Percentiles rank a stretch among this genome's conserved stretches.
phyloP scores from a whole-genome alignment of 2,113 vertebrate genomes.

The Hydropotes inermis region DNA sequence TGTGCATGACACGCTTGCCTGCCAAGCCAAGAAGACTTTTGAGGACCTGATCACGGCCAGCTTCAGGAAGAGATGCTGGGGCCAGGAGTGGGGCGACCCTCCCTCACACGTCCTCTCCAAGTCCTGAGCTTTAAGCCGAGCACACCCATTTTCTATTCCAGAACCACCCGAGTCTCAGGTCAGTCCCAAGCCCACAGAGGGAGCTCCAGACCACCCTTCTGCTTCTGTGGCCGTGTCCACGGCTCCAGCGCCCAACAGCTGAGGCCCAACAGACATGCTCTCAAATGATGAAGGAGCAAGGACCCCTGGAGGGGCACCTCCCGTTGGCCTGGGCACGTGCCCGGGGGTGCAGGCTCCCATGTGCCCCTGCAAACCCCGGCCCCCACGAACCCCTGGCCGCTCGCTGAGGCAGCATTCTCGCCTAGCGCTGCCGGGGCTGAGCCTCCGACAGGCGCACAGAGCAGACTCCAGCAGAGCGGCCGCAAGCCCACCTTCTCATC shows the following conservation, averaged over 20 bases:
- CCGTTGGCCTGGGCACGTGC: not conserved
- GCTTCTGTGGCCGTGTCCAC: not conserved
- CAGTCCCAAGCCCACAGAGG: not conserved
- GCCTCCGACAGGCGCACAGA: fast-evolving
- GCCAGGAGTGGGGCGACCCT: not conserved
- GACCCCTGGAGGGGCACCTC: not conserved
- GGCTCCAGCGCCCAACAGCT: no score
- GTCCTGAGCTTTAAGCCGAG: not conserved
- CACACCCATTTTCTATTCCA: no score
- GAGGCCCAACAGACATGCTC: not conserved
- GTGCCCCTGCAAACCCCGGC: not conserved
- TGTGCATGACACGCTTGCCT: fast-evolving
- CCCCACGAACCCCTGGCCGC: fast-evolving
- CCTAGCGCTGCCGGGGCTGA: fast-evolving
- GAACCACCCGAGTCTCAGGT: not conserved
- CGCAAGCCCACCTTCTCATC: slow-evolving; percentile 85
- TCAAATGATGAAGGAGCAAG: not conserved
- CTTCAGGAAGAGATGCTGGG: not conserved
- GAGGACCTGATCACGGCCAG: fast-evolving
- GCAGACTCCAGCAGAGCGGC: not conserved
- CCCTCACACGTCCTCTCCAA: fast-evolving
- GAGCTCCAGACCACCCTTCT: not conserved
- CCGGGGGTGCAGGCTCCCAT: fast-evolving
- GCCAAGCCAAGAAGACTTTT: no score
- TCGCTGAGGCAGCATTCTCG: not conserved